Percentiles rank a stretch among this genome's conserved stretches.
Evolutionary conservation across 2,113 vertebrate genomes (phyloP).

Genomic region (Perca schrenkii): DNA sequence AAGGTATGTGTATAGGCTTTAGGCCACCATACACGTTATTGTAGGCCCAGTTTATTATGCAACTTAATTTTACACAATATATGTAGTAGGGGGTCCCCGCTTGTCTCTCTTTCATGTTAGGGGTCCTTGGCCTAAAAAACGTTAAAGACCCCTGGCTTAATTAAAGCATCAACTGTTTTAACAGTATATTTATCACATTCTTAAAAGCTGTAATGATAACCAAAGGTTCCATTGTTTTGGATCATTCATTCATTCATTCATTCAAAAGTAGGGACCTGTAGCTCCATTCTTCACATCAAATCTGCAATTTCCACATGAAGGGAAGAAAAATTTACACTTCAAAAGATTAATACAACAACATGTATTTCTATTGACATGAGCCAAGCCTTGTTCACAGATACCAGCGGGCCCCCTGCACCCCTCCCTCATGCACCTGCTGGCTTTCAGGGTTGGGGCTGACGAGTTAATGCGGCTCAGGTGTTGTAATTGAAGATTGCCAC

Average conservation of each 20-base stretch:
- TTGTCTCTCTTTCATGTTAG: too few relatives aligned
- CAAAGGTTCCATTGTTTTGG: background rate
- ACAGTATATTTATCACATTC: background rate
- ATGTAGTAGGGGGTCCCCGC: too few relatives aligned
- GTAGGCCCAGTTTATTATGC: too few relatives aligned
- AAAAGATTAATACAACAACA: conserved; percentile 40
- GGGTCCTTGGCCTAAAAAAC: too few relatives aligned
- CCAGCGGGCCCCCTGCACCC: conserved; percentile 1
- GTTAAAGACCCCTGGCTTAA: background rate
- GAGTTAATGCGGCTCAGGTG: conserved; percentile 76
- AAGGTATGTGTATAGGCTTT: too few relatives aligned
- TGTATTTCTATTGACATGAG: conserved; percentile 36
- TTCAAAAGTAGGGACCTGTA: background rate
- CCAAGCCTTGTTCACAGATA: conserved; percentile 24
- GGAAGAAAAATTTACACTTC: background rate
- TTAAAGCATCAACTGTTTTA: conserved; percentile 38
- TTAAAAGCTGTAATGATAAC: background rate
- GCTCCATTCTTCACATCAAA: background rate
- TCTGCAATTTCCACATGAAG: background rate
- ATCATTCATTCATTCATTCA: background rate
- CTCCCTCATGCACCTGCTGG: conserved; percentile 59
- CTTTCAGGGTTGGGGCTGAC: conserved; percentile 45
- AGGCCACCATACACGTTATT: too few relatives aligned
- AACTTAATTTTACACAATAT: too few relatives aligned
- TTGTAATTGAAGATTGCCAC: conserved; percentile 78